phyloP scores from a whole-genome alignment of 2,888 invertebrate species.

The Agrochola circellaris region DNA sequence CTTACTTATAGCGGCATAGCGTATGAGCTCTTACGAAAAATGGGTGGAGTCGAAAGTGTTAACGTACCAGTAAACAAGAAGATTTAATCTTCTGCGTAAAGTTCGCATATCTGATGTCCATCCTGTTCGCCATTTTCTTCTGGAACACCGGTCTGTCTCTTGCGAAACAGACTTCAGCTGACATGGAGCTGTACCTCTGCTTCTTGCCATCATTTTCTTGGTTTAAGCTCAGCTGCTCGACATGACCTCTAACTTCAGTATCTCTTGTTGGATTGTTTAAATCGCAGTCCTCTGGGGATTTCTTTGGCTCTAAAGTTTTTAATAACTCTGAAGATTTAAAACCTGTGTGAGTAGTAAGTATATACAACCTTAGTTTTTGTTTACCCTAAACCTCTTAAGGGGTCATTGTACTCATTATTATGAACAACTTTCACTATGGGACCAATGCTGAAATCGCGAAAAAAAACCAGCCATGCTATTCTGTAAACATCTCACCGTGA shows the following conservation, averaged over 20 bases:
- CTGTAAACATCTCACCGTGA: no score
- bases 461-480: no score
- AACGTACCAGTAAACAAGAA: constrained; percentile 49
- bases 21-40: no score
- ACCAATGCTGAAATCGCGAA: no score
- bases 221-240: background rate
- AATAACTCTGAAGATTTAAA: constrained; percentile 18
- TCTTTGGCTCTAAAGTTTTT: constrained; percentile 3
- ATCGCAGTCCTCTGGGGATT: constrained; percentile 8
- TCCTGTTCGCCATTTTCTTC: constrained; percentile 37
- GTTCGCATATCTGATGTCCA: constrained; percentile 65
- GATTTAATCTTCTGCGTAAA: constrained; percentile 60
- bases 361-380: no score
- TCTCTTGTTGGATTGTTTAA: background rate
- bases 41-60: no score
- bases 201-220: background rate
- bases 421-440: no score
- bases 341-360: background rate
- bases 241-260: background rate
- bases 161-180: constrained; percentile 45
- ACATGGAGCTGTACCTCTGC: constrained; percentile 40
- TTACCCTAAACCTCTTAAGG: no score
- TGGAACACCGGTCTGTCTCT: constrained; percentile 24
- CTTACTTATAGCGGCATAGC: no score
- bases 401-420: no score